A percentile compares a stretch with the other conserved stretches of the same genome.
Conservation (phyloP, 1,140 invertebrate genomes). For the Ceratoteleas bidentatus region DNA sequence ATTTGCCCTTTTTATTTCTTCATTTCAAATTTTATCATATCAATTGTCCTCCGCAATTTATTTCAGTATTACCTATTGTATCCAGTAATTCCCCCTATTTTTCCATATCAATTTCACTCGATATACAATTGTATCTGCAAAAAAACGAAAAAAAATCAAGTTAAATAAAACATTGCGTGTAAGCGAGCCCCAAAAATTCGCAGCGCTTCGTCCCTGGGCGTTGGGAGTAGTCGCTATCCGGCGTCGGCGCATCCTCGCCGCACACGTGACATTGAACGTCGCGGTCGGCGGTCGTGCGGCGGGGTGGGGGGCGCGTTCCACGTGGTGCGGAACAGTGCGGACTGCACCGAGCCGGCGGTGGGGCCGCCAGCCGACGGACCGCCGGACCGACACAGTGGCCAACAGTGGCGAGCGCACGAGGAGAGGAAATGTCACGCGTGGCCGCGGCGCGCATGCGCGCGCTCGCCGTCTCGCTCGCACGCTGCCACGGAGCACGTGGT, state of each 20-base stretch:
- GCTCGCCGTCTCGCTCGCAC: slow-evolving; percentile 26
- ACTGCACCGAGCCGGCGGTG: slow-evolving; percentile 39
- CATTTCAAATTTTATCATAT: no score
- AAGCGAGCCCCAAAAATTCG: no score
- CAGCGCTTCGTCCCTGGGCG: slow-evolving; percentile 14
- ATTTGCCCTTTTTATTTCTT: no score
- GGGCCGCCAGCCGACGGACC: slow-evolving; percentile 25
- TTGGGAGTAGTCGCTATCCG: slow-evolving; percentile 27
- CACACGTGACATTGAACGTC: slow-evolving; percentile 66
- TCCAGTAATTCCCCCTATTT: no score
- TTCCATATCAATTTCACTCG: no score
- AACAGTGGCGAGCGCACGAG: slow-evolving; percentile 38
- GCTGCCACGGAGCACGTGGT: slow-evolving; percentile 64
- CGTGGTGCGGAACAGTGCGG: slow-evolving; percentile 57
- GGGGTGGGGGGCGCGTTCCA: slow-evolving; percentile 48
- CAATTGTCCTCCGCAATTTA: no score
- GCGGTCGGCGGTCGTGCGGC: slow-evolving; percentile 56
- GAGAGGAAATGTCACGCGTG: slow-evolving; percentile 57
- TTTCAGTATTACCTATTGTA: no score
- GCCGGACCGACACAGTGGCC: no score
- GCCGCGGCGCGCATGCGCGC: slow-evolving; percentile 48
- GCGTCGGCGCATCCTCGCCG: slow-evolving; percentile 40
- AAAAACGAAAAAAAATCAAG: background rate
- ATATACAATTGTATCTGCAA: no score
- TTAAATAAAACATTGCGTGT: background rate